Percentiles rank a stretch among this genome's conserved stretches.
Conservation (phyloP, 2,888 invertebrate genomes). For the Agonopterix alstromeriana region DNA sequence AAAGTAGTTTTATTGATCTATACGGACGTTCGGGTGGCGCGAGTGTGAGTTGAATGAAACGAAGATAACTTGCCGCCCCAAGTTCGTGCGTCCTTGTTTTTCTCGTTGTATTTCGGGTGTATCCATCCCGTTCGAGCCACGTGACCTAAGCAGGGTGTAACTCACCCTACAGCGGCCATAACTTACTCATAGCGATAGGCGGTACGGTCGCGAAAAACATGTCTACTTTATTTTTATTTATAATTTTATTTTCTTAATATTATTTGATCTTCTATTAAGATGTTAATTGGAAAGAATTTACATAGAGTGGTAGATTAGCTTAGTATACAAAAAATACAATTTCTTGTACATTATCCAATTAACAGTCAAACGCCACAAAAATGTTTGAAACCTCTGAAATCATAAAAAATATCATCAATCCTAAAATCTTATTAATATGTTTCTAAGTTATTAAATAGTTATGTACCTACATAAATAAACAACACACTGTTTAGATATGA, state of each 20-base stretch:
- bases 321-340: no score
- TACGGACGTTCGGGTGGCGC: slow-evolving; percentile 73
- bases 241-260: neutral
- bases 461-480: neutral
- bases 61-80: slow-evolving; percentile 77
- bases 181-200: slow-evolving; percentile 77
- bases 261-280: neutral
- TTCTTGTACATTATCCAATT: no score
- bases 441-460: neutral
- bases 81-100: slow-evolving; percentile 50
- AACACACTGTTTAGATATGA: neutral
- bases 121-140: slow-evolving; percentile 61
- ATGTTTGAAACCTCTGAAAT: neutral
- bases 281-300: no score
- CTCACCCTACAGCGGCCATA: slow-evolving; percentile 76
- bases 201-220: slow-evolving; percentile 69
- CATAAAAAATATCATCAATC: no score
- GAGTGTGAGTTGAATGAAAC: slow-evolving; percentile 77
- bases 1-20: slow-evolving; percentile 79
- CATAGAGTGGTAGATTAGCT: no score
- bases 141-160: slow-evolving; percentile 77
- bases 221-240: slow-evolving; percentile 43
- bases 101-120: slow-evolving; percentile 34
- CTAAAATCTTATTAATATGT: neutral
- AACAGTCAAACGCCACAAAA: neutral